These are phyloP conservation scores for Lumbricus terrestris DNA, from an alignment of 2,888 invertebrate genomes.

Conservation along the genomic window DNA sequence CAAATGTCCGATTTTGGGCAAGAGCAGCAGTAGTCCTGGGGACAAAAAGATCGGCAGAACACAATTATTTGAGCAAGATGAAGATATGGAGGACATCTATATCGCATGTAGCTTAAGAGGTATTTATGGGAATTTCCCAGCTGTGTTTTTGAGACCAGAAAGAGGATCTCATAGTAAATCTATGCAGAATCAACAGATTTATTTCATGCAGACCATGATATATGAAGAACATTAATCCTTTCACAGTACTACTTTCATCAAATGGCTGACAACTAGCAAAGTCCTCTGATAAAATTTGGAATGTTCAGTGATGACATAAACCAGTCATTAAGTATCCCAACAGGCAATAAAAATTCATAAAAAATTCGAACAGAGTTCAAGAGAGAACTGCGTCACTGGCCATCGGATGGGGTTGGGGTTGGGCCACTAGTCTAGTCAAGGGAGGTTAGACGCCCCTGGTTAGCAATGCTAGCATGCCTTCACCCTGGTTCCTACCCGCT, in stretches of 20 bases:
- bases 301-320: neutral
- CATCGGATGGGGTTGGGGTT: neutral
- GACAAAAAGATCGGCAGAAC: too few species aligned
- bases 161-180: too few species aligned
- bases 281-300: neutral
- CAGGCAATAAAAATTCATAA: neutral
- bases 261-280: neutral
- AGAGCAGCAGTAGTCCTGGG: too few species aligned
- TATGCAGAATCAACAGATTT: too few species aligned
- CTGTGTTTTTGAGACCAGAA: too few species aligned
- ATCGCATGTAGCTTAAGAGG: too few species aligned
- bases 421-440: neutral
- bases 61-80: too few species aligned
- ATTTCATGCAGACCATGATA: too few species aligned
- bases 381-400: neutral
- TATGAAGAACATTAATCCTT: neutral
- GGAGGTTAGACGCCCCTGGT: neutral
- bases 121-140: too few species aligned
- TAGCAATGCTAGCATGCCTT: neutral
- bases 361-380: neutral
- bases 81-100: too few species aligned
- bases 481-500: neutral
- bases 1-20: too few species aligned
- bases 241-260: neutral
- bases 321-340: neutral